Percentiles rank a stretch among this genome's conserved stretches.
Conservation (phyloP, 2,888 invertebrate genomes). For the Ecdyonurus torrentis region DNA sequence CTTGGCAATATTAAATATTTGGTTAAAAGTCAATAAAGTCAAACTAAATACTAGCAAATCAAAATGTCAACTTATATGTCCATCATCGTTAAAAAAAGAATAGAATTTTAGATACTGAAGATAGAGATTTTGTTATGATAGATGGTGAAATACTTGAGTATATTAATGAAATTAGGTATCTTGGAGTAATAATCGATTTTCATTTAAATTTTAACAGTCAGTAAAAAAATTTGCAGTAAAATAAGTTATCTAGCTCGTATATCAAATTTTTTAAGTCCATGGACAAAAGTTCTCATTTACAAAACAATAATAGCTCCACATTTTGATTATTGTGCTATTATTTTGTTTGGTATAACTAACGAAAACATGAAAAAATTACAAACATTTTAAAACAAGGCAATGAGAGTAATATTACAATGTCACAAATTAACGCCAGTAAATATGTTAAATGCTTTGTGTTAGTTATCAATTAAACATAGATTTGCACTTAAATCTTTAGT, state of each 20-base stretch:
- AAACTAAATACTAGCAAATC: background rate
- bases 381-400: too few relatives aligned
- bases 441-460: too few relatives aligned
- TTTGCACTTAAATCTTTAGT: too few relatives aligned
- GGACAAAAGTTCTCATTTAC: too few relatives aligned
- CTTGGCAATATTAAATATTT: background rate
- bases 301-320: background rate
- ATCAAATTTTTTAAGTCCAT: too few relatives aligned
- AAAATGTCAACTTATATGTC: background rate
- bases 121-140: background rate
- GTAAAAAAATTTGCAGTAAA: background rate
- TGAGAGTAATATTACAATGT: too few relatives aligned
- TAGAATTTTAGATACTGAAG: background rate
- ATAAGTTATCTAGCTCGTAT: background rate
- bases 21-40: slow-evolving; percentile 2
- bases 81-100: background rate
- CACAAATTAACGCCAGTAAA: too few relatives aligned
- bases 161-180: slow-evolving; percentile 1
- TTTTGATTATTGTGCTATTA: too few relatives aligned
- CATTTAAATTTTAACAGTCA: too few relatives aligned
- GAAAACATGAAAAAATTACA: background rate
- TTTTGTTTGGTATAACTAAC: background rate
- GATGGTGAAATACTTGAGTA: slow-evolving; percentile 4
- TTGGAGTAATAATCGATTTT: too few relatives aligned
- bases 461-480: too few relatives aligned